These are phyloP conservation scores for Eulacestoma nigropectus DNA, from an alignment of 2,113 vertebrate species.

Conservation along the genomic window DNA sequence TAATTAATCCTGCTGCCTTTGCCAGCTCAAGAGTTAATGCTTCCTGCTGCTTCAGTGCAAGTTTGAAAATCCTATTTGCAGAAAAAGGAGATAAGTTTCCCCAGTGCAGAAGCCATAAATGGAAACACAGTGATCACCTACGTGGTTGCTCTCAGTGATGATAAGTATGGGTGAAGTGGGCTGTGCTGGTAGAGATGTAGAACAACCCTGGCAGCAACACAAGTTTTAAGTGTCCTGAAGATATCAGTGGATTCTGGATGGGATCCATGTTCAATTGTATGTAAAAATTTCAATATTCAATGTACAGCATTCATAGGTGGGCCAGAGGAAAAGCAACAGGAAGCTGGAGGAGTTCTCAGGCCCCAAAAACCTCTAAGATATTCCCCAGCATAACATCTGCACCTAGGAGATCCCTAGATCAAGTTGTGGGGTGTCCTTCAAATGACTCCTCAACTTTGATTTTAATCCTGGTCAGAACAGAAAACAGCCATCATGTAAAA, in stretches of 20 bases:
- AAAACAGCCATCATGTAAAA: not conserved
- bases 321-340: not conserved
- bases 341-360: not conserved
- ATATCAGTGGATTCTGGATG: not conserved
- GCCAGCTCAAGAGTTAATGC: conserved; percentile 2
- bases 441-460: not conserved
- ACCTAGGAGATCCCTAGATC: not conserved
- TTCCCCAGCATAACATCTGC: not conserved
- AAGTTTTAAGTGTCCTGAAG: not conserved
- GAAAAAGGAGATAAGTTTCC: not conserved
- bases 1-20: not conserved
- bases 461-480: not conserved
- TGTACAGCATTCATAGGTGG: not conserved
- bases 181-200: not conserved
- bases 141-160: not conserved
- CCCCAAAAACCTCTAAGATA: not conserved
- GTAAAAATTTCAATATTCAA: not conserved
- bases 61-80: not conserved
- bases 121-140: not conserved
- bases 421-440: not conserved
- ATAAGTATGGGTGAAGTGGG: not conserved
- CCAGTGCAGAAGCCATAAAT: not conserved
- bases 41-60: not conserved
- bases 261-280: fast-evolving
- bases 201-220: not conserved